Conservation (phyloP, 2,113 vertebrate species). For the Anolis sagrei region DNA sequence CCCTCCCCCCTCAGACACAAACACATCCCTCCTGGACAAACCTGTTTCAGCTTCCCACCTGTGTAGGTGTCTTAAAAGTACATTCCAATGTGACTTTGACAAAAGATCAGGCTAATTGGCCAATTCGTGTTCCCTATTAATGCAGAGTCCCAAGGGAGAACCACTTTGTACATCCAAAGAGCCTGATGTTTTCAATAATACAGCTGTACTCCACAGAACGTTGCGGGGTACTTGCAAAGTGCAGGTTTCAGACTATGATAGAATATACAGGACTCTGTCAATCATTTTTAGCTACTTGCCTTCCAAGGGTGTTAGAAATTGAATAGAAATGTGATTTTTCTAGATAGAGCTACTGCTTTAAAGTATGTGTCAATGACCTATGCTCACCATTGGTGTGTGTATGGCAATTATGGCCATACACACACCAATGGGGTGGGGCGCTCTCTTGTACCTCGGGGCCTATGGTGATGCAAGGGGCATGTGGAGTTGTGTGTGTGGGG, state of each 20-base stretch:
- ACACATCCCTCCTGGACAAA: neutral
- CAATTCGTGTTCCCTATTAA: slow-evolving; percentile 1
- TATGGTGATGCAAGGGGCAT: neutral
- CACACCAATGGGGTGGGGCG: too few relatives aligned
- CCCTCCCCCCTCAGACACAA: too few relatives aligned
- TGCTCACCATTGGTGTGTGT: neutral
- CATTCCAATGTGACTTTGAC: slow-evolving; percentile 3
- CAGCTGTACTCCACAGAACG: neutral
- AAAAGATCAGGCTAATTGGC: neutral
- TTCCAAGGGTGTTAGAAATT: neutral
- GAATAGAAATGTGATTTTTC: neutral
- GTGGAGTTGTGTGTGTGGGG: neutral
- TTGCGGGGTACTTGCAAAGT: neutral
- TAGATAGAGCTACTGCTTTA: neutral
- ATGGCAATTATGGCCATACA: too few relatives aligned
- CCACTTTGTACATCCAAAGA: neutral
- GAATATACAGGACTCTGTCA: neutral
- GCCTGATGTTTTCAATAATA: neutral
- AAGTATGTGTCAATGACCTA: neutral
- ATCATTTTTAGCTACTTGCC: neutral
- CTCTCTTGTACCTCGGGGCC: neutral
- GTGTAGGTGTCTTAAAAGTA: neutral
- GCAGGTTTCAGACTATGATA: neutral
- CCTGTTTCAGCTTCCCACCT: neutral
- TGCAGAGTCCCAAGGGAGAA: neutral